phyloP scores from a whole-genome alignment of 2,888 invertebrate species.

The Metallyticus violacea region DNA sequence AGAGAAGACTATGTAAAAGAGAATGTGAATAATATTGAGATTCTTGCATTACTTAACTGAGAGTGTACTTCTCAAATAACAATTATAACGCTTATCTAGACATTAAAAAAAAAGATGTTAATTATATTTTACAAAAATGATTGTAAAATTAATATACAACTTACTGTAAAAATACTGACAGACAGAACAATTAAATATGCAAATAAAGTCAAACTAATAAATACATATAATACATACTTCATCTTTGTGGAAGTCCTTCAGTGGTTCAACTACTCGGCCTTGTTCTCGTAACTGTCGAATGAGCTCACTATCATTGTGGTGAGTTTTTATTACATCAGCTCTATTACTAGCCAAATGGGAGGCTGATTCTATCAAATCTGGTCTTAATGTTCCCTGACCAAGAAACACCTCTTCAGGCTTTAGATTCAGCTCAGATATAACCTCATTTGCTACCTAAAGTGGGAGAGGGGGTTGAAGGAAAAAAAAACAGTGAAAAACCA shows the following conservation, averaged over 20 bases:
- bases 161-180: too few relatives aligned
- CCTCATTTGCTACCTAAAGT: conserved; percentile 79
- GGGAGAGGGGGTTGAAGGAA: too few relatives aligned
- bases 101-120: too few relatives aligned
- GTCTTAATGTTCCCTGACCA: conserved; percentile 93
- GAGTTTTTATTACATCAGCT: conserved; percentile 97
- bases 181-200: too few relatives aligned
- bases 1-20: too few relatives aligned
- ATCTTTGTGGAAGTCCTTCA: conserved; percentile 98
- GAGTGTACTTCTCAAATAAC: too few relatives aligned
- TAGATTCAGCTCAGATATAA: conserved; percentile 81
- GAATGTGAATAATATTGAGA: too few relatives aligned
- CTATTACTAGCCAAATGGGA: conserved; percentile 78
- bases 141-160: too few relatives aligned
- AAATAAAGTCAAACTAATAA: too few relatives aligned
- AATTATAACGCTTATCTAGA: too few relatives aligned
- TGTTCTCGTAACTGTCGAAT: conserved; percentile 65
- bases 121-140: too few relatives aligned
- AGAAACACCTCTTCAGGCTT: conserved; percentile 90
- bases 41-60: too few relatives aligned
- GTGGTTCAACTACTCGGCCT: conserved; percentile 94
- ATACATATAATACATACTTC: conserved; percentile 59
- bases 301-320: conserved; percentile 97
- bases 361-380: conserved; percentile 98
- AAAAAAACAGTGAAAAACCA: neutral